Percentiles rank a stretch among this genome's conserved stretches.
Conservation (phyloP, 2,797 vertebrate genomes). For the Sebastiscus albofasciatus region DNA sequence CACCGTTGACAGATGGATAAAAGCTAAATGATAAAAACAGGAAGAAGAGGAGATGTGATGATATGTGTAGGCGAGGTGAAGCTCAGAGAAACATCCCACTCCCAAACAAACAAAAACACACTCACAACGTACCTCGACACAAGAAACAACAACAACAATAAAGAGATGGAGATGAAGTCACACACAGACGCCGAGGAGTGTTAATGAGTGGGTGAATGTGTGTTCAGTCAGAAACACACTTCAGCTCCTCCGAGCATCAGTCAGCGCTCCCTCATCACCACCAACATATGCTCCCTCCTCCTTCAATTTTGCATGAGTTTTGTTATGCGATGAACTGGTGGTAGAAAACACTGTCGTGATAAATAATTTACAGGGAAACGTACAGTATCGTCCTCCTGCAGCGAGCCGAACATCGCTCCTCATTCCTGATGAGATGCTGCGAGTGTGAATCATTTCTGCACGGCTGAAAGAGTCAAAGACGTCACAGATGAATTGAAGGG, state of each 20-base stretch:
- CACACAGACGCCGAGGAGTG: neutral
- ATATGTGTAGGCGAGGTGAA: conserved; percentile 32
- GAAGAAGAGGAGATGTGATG: conserved; percentile 2
- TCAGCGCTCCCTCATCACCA: neutral
- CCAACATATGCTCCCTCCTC: neutral
- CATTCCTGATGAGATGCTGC: neutral
- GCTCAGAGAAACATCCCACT: conserved; percentile 34
- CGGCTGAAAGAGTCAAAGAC: neutral
- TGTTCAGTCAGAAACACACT: conserved; percentile 4
- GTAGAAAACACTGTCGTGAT: neutral
- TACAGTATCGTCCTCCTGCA: neutral
- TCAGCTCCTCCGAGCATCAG: conserved; percentile 3
- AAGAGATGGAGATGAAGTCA: neutral
- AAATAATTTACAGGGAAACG: conserved; percentile 7
- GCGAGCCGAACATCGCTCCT: neutral
- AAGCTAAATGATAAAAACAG: conserved; percentile 2
- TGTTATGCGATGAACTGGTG: conserved; percentile 9
- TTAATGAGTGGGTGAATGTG: neutral
- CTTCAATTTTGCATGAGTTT: conserved; percentile 24
- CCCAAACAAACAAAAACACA: conserved; percentile 29
- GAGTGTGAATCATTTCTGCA: neutral
- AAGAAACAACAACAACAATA: neutral
- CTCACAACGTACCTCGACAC: neutral
- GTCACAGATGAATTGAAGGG: neutral
- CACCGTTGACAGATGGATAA: neutral